These are phyloP conservation scores for Scaptomyza polygonia DNA, from an alignment of 2,888 invertebrate genomes.

Conservation along the genomic window DNA sequence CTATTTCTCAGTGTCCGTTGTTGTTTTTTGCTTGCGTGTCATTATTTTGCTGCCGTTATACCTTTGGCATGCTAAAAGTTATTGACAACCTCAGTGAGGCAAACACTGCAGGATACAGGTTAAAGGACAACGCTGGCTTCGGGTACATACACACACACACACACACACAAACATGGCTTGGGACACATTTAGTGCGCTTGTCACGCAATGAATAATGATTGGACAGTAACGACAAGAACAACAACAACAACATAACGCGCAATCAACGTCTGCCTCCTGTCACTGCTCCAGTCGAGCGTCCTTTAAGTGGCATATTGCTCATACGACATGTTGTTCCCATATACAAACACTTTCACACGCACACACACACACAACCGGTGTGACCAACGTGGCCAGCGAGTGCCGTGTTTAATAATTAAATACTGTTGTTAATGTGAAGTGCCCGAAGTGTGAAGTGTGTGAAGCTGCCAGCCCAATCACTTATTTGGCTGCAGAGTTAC, in stretches of 20 bases:
- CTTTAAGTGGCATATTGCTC: constrained; percentile 77
- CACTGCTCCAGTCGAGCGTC: constrained; percentile 67
- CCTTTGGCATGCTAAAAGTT: constrained; percentile 67
- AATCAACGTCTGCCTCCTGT: constrained; percentile 67
- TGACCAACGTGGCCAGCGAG: constrained; percentile 24
- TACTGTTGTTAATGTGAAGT: constrained; percentile 56
- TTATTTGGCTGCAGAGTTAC: constrained; percentile 31
- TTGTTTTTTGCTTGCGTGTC: constrained; percentile 43
- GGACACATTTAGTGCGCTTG: constrained; percentile 70
- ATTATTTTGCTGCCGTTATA: constrained; percentile 56
- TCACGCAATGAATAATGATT: constrained; percentile 80
- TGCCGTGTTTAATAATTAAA: constrained; percentile 73
- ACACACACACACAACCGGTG: constrained; percentile 6
- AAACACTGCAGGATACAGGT: constrained; percentile 20
- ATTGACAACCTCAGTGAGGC: constrained; percentile 60
- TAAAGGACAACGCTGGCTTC: constrained; percentile 12
- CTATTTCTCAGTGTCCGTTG: constrained; percentile 35
- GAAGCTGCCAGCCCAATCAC: constrained; percentile 19
- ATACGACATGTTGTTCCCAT: constrained; percentile 63
- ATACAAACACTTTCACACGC: constrained; percentile 13
- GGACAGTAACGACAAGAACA: constrained; percentile 48
- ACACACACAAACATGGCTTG: constrained; percentile 23
- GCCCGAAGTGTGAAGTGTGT: constrained; percentile 38
- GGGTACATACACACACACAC: constrained; percentile 18
- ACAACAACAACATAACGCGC: constrained; percentile 25